Conservation (phyloP, 1,140 invertebrate species). For the Bombus turneri region DNA sequence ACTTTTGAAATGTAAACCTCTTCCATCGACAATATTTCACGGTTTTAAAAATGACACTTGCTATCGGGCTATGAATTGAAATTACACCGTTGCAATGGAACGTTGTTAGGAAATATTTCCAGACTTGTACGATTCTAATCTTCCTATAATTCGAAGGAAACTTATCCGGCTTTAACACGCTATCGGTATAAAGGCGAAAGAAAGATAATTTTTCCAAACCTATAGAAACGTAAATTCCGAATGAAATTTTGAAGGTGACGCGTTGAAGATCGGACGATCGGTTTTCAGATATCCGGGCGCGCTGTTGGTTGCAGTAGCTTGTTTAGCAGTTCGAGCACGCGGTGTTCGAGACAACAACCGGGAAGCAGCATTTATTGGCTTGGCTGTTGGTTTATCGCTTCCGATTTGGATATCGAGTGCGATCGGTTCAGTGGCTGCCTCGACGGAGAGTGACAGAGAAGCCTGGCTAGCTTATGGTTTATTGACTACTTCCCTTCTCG, state of each 20-base stretch:
- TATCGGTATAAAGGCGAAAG: no score
- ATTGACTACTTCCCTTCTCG: constrained; percentile 90
- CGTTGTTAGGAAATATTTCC: no score
- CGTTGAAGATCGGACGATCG: not conserved
- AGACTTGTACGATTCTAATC: not conserved
- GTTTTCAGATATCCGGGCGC: constrained; percentile 88
- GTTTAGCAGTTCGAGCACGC: constrained; percentile 91
- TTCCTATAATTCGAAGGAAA: not conserved
- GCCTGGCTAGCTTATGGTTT: constrained; percentile 94
- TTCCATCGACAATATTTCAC: constrained; percentile 17
- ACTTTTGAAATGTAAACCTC: constrained; percentile 46
- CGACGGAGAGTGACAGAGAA: constrained; percentile 90
- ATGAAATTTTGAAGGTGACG: not conserved
- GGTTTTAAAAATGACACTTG: no score
- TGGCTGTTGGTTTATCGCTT: constrained; percentile 91
- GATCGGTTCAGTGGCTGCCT: constrained; percentile 84
- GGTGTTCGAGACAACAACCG: constrained; percentile 96
- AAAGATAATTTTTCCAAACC: no score
- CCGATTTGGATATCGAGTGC: constrained; percentile 93
- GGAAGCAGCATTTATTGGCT: constrained; percentile 93
- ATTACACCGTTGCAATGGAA: no score
- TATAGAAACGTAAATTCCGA: not conserved
- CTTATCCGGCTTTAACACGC: no score
- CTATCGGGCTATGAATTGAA: no score
- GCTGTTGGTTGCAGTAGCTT: constrained; percentile 91